These are phyloP conservation scores for Diplosoma virens DNA, from an alignment of 23 tunicate species.

Conservation along the genomic window DNA sequence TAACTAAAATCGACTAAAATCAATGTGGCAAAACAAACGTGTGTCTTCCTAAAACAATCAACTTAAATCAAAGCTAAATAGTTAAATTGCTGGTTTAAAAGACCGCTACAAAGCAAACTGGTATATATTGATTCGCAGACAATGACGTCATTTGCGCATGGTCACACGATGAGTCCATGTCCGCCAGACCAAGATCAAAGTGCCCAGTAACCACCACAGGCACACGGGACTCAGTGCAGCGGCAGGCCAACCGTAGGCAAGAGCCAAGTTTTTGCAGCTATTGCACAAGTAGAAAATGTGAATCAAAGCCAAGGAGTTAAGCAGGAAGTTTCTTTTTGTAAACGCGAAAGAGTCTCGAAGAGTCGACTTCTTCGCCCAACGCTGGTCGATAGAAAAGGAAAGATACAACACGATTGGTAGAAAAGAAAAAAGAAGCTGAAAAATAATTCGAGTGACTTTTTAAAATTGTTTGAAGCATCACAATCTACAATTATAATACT, in stretches of 20 bases:
- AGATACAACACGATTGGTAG: slow-evolving; percentile 33
- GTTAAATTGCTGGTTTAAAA: too few relatives aligned
- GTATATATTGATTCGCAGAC: too few relatives aligned
- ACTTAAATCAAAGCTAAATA: too few relatives aligned
- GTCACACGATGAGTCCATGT: slow-evolving; percentile 20
- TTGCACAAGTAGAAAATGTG: not conserved
- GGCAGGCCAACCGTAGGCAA: slow-evolving; percentile 33
- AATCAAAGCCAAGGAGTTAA: slow-evolving; percentile 3
- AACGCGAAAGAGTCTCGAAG: not conserved
- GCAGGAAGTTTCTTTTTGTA: not conserved
- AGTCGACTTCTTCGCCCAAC: slow-evolving; percentile 6
- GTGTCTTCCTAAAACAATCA: too few relatives aligned
- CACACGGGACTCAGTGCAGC: not conserved
- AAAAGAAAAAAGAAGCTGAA: slow-evolving; percentile 31
- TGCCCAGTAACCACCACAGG: slow-evolving; percentile 26
- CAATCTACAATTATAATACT: too few relatives aligned
- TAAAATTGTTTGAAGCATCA: too few relatives aligned
- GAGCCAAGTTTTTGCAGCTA: not conserved
- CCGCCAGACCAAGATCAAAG: slow-evolving; percentile 3
- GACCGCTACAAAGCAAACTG: too few relatives aligned
- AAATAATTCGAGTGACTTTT: not conserved
- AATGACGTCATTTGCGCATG: too few relatives aligned
- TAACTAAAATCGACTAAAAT: too few relatives aligned
- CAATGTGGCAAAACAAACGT: too few relatives aligned
- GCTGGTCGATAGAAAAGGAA: not conserved